Evolutionary conservation across 2,113 vertebrate genomes (phyloP), one percentile per base, ranked within the genome.

Genomic region (Eurystomus gularis): DNA sequence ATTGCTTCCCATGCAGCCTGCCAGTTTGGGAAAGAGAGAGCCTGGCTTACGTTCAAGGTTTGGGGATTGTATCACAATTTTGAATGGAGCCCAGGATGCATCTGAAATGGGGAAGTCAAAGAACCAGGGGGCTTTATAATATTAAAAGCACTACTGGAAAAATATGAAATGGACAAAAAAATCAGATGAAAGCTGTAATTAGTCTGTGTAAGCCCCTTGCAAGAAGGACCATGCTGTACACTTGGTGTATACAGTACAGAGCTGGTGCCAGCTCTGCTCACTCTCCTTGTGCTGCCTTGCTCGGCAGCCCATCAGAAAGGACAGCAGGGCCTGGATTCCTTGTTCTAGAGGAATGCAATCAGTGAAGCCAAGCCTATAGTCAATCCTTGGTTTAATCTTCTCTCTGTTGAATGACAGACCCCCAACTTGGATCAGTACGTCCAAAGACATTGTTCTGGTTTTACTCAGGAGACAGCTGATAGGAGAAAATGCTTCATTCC

Each of bases 1-100:
- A 82, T 57, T 88, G 92, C 90, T 94, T 94, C 44, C 76, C 92
- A 94, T 94, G 84, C 80, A 95, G 94, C 72, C 65, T 95, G 88
- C 76, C 95, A 97, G 94, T 72, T 96, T 58, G 69, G 86, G 89
- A 82, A 79, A 69, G 52, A 79, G 73, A 91, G 61, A 93, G 54
- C 15, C 70, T 97, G 94, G 88, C 86, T 90, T 58, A 37, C 1
- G 8, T 86, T 97, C 92, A 82, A 88, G 64, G 39, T 94, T 57
- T 86, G 94, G 81, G 61, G 66, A 90, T 82, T 93, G 82, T 52
- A 62, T 73, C 65, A 37, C 54, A 68, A 91, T 85, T 90, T 42
- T 91, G 75, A 95, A 66, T 20, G 57, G 14, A 91, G 51, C 86
- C 62, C 81, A 87, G 73, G 65, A 72, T 69, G 39, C 54, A n/a